Conservation (phyloP, 2,797 vertebrate genomes). For the Notolepis coatsorum region DNA sequence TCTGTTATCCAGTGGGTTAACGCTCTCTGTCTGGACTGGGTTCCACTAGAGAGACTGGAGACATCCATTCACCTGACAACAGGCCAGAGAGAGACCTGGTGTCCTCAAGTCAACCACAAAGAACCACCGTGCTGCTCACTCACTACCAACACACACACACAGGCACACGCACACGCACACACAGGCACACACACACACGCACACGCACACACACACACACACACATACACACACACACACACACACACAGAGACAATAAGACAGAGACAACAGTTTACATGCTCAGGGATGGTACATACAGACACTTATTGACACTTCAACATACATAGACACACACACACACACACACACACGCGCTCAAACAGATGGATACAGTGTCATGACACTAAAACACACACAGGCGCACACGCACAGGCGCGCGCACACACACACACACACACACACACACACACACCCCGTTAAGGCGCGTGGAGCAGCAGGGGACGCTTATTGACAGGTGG, state of each 20-base stretch:
- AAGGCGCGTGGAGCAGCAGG: conserved; percentile 18
- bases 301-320: conserved; percentile 59
- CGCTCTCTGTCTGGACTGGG: conserved; percentile 89
- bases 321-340: conserved; percentile 43
- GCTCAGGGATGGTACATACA: conserved; percentile 22
- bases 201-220: too few species aligned
- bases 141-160: background rate
- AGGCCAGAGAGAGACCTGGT: conserved; percentile 84
- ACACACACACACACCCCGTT: conserved; percentile 40
- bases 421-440: conserved; percentile 5
- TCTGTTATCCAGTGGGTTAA: conserved; percentile 95
- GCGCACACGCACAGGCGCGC: too few species aligned
- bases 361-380: too few species aligned
- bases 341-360: background rate
- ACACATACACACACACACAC: too few species aligned
- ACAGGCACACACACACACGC: too few species aligned
- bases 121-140: conserved; percentile 49
- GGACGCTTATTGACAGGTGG: conserved; percentile 69
- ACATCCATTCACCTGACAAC: conserved; percentile 96
- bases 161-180: background rate
- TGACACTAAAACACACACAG: too few species aligned
- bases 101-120: background rate
- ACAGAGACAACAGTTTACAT: conserved; percentile 13
- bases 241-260: conserved; percentile 19
- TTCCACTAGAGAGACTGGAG: conserved; percentile 88